Base-by-base conservation (phyloP, 2,113 vertebrate genomes). In the Suricata suricatta region DNA sequence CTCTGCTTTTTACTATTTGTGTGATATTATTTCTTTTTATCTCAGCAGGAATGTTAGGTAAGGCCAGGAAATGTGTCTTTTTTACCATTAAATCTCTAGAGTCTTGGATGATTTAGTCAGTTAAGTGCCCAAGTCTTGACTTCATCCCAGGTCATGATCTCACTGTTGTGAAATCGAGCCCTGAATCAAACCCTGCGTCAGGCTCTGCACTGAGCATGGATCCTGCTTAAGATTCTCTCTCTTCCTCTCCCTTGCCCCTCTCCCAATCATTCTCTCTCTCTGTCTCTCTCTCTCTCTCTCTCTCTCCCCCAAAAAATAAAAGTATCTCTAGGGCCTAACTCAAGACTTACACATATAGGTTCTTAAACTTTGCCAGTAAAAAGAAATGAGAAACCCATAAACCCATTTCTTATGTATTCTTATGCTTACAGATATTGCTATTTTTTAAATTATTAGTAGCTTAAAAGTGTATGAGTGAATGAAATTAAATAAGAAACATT, bases 11-110 rank as follows among this genome's bases (percentile, higher is more conserved):
- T 35, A 63, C 63, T 92, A 23, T 84, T 80, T 82, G 27, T 68
- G 60, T 93, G 38, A 74, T 89, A 19, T 44, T 29, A 86, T 86
- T 94, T 97, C 44, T 96, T 96, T 47, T 82, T 66, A 72, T 89
- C 77, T 57, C 60, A 72, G 38, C 7, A 64, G 89, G 54, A 88
- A 82, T 89, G 27, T 86, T 93, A 91, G 96, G 52, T 86, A 52
- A 91, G 33, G 47, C 85, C 52, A 93, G 29, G 52, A 93, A 81
- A 60, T 54, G 5, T 35, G 16, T 90, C 44, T 2, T 44, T 7
- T 88, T 66, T 77, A 96, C 91, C 82, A 82, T 29, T 27, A 19
- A 86, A 86, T 72, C 47, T 84, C 90, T 90, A 38, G 25, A 31
- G 2, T 72, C 89, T 60, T 60, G 57, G 57, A 8, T 60, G 57